Evolutionary conservation across 1,140 invertebrate species (phyloP).

Genomic region (Latrodectus geometricus): DNA sequence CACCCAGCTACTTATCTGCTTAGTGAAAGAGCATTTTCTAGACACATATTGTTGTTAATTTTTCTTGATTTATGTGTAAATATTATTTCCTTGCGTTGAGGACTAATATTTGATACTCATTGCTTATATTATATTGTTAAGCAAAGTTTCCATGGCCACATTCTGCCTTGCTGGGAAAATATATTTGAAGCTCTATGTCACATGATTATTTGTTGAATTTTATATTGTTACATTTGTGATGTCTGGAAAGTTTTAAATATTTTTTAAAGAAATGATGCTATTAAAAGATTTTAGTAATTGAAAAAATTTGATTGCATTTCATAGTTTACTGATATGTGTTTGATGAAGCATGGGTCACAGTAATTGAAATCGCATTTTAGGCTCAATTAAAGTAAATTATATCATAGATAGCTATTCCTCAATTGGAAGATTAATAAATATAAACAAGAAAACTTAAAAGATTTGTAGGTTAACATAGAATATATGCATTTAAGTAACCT

Average conservation of each 20-base stretch:
- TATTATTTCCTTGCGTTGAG: conserved; percentile 28
- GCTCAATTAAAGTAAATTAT: too few species aligned
- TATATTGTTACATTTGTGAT: conserved; percentile 7
- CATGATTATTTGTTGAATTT: conserved; percentile 16
- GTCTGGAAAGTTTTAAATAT: background rate
- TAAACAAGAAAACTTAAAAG: too few species aligned
- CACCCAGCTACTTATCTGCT: conserved; percentile 20
- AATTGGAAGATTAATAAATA: too few species aligned
- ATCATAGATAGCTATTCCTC: too few species aligned
- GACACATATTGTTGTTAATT: background rate
- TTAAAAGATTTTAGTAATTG: too few species aligned
- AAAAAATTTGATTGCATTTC: too few species aligned
- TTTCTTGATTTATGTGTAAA: background rate
- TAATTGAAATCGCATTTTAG: too few species aligned
- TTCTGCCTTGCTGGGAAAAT: background rate
- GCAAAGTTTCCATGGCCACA: background rate
- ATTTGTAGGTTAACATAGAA: too few species aligned
- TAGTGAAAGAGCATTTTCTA: background rate
- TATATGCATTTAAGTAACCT: too few species aligned
- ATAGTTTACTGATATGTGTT: too few species aligned
- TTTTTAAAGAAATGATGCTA: too few species aligned
- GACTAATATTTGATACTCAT: conserved; percentile 41
- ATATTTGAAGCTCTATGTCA: background rate
- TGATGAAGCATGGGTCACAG: too few species aligned
- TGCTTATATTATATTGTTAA: conserved; percentile 26